Evolutionary conservation across 1,140 invertebrate genomes (phyloP).

Genomic region (Augochlora pura): DNA sequence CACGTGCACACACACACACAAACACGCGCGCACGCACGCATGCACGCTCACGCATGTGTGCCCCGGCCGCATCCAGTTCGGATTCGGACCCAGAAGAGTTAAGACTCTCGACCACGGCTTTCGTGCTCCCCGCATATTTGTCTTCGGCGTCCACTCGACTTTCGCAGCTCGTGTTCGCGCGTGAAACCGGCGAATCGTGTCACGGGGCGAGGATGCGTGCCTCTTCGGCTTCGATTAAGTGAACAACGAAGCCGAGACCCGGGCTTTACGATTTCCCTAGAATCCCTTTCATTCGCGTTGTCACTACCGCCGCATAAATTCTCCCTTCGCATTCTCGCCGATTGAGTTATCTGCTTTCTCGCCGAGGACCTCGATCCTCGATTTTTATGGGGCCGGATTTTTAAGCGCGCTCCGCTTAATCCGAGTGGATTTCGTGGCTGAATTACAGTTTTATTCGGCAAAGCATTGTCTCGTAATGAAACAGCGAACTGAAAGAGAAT

Average conservation of each 20-base stretch:
- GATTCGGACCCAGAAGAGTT: constrained; percentile 16
- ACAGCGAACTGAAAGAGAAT: too few relatives aligned
- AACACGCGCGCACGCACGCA: constrained; percentile 3
- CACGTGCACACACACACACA: background rate
- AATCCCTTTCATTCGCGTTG: constrained; percentile 5
- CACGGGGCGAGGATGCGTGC: constrained; percentile 13
- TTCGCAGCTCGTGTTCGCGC: constrained; percentile 40
- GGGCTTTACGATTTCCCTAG: constrained; percentile 27
- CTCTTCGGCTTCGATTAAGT: constrained; percentile 33
- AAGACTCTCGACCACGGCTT: constrained; percentile 35
- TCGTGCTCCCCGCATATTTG: constrained; percentile 52
- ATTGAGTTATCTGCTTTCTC: background rate
- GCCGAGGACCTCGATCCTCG: too few relatives aligned
- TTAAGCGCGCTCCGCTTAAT: too few relatives aligned
- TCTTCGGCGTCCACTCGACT: constrained; percentile 50
- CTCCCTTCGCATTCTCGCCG: background rate
- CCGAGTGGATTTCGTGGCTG: too few relatives aligned
- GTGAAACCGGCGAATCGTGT: constrained; percentile 12
- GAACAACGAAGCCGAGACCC: constrained; percentile 16
- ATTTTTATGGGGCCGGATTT: too few relatives aligned
- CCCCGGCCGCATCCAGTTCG: background rate
- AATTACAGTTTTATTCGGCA: too few relatives aligned
- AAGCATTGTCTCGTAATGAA: too few relatives aligned
- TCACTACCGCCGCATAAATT: constrained; percentile 16
- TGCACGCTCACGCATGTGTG: background rate